phyloP scores from a whole-genome alignment of 2,113 vertebrate species.

The Peromyscus californicus region DNA sequence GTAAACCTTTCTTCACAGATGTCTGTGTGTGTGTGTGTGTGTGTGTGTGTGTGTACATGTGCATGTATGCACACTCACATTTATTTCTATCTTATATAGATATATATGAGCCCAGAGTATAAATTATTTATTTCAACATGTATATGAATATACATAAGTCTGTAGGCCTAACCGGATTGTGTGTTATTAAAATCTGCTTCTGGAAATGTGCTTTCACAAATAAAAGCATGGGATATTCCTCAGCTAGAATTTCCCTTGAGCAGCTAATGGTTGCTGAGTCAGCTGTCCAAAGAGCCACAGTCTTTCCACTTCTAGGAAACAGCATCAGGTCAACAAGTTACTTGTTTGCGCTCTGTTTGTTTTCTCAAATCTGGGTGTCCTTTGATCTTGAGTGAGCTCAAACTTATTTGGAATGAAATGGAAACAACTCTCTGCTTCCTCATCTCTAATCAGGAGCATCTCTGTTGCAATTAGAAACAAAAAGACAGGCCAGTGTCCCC shows the following conservation, averaged over 20 bases:
- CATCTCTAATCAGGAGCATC: conserved; percentile 68
- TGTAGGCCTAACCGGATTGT: neutral
- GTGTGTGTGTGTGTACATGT: neutral
- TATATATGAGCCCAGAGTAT: too few species aligned
- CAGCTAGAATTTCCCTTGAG: neutral
- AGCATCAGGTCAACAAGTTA: conserved; percentile 44
- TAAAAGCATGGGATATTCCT: neutral
- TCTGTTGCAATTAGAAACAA: conserved; percentile 71
- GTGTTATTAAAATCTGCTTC: neutral
- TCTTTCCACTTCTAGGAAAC: conserved; percentile 45
- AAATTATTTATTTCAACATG: neutral
- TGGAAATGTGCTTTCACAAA: neutral
- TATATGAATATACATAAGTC: neutral
- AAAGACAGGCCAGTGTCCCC: conserved; percentile 39
- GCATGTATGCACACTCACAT: neutral
- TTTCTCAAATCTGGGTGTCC: conserved; percentile 25
- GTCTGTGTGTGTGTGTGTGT: neutral
- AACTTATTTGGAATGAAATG: conserved; percentile 67
- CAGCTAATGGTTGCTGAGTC: neutral
- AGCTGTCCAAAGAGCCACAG: neutral
- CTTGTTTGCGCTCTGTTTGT: conserved; percentile 64
- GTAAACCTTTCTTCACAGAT: fast-evolving
- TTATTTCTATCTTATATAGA: neutral
- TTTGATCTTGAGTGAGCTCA: conserved; percentile 66
- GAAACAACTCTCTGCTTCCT: conserved; percentile 39